Evolutionary conservation across 2,113 vertebrate species (phyloP).

Genomic region (Alligator sinensis): DNA sequence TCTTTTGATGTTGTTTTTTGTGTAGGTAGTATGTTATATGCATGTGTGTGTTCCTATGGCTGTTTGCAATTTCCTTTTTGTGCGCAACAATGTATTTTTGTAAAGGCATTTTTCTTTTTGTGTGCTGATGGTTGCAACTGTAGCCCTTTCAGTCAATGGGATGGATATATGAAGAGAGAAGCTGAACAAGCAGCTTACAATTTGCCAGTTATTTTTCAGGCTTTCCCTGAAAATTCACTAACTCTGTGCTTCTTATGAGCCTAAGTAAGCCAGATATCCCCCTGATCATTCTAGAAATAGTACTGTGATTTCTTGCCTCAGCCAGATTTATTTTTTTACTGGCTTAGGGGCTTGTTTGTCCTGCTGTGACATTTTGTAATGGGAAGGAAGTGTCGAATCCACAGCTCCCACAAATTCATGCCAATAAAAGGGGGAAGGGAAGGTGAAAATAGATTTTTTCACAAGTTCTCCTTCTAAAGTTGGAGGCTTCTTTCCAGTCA

Average conservation of each 20-base stretch:
- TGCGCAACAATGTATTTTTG: neutral
- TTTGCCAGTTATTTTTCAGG: neutral
- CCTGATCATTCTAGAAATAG: neutral
- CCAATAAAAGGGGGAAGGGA: neutral
- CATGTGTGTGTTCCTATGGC: neutral
- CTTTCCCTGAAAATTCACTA: conserved; percentile 22
- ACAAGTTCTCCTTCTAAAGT: conserved; percentile 2
- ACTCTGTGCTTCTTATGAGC: neutral
- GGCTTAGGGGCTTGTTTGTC: neutral
- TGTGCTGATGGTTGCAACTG: neutral
- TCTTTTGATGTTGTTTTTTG: neutral
- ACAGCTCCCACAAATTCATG: neutral
- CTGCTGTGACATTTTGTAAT: neutral
- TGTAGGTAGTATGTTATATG: neutral
- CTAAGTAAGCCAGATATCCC: neutral
- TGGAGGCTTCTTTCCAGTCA: conserved; percentile 39
- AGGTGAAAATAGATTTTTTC: conserved; percentile 12
- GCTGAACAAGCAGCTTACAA: neutral
- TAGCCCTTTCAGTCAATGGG: neutral
- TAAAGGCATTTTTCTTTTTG: neutral
- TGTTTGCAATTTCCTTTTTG: neutral
- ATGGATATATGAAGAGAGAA: neutral
- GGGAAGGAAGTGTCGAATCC: neutral
- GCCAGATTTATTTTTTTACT: neutral
- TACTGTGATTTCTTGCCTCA: neutral